phyloP scores from a whole-genome alignment of 2,113 vertebrate species.

The Lamprotornis superbus region DNA sequence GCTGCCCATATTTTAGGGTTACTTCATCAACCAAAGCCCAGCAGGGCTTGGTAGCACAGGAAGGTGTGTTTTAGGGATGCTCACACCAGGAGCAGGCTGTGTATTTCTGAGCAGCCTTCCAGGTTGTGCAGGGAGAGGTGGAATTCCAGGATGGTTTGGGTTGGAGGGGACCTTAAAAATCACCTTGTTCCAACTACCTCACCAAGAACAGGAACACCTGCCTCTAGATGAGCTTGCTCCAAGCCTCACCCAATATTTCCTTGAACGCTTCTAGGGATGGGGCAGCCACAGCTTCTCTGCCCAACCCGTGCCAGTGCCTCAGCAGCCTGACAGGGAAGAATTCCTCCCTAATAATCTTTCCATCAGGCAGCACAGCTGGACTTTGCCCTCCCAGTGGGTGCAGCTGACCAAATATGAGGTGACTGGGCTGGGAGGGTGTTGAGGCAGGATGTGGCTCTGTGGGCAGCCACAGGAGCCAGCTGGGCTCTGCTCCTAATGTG shows the following conservation, averaged over 20 bases:
- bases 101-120: neutral
- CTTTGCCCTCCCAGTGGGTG: neutral
- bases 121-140: neutral
- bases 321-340: neutral
- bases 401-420: neutral
- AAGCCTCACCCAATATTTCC: neutral
- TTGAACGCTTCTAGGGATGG: neutral
- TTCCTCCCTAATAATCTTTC: neutral
- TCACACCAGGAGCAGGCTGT: neutral
- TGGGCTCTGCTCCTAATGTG: conserved; percentile 16
- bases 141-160: neutral
- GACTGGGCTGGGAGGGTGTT: neutral
- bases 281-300: neutral
- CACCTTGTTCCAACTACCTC: neutral
- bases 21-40: neutral
- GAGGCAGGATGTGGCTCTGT: neutral
- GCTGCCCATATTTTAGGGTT: neutral
- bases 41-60: neutral
- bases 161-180: neutral
- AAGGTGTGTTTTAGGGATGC: neutral
- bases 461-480: neutral
- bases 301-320: neutral
- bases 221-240: neutral
- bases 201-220: too few relatives aligned
- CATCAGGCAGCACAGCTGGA: neutral